Evolutionary conservation across 2,888 invertebrate species (phyloP).

Genomic region (Alviniconcha strummeri): DNA sequence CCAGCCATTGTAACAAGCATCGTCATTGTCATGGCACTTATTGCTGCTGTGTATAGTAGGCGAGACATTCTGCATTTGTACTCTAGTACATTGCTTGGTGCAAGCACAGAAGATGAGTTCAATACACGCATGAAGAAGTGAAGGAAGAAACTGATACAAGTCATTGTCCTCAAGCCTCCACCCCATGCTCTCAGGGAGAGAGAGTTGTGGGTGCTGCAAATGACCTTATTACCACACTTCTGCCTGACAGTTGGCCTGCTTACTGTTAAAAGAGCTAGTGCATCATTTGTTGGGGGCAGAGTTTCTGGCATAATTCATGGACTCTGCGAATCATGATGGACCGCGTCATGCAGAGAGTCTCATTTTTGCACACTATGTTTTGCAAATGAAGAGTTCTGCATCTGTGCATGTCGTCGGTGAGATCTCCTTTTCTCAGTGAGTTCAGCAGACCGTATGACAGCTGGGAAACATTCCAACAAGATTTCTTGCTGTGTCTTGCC

Average conservation of each 20-base stretch:
- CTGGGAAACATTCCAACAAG: background rate
- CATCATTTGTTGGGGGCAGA: background rate
- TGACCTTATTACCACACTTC: background rate
- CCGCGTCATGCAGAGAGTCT: background rate
- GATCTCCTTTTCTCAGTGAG: background rate
- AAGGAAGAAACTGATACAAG: background rate
- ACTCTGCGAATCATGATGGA: background rate
- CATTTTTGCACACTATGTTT: background rate
- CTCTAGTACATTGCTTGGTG: background rate
- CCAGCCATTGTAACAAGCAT: background rate
- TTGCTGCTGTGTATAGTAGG: background rate
- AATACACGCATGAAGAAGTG: background rate
- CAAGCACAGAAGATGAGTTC: background rate
- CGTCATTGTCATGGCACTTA: background rate
- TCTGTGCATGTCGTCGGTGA: background rate
- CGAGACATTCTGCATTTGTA: background rate
- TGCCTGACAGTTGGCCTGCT: background rate
- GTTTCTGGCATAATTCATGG: background rate
- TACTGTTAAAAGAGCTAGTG: background rate
- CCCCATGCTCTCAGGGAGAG: background rate
- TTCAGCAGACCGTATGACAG: background rate
- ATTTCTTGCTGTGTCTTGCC: background rate
- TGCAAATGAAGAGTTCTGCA: background rate
- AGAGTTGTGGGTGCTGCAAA: background rate
- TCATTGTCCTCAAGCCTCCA: background rate